A percentile compares a stretch with the other conserved stretches of the same genome.
Conservation (phyloP, 1,140 invertebrate species). For the Drosophila paulistorum region DNA sequence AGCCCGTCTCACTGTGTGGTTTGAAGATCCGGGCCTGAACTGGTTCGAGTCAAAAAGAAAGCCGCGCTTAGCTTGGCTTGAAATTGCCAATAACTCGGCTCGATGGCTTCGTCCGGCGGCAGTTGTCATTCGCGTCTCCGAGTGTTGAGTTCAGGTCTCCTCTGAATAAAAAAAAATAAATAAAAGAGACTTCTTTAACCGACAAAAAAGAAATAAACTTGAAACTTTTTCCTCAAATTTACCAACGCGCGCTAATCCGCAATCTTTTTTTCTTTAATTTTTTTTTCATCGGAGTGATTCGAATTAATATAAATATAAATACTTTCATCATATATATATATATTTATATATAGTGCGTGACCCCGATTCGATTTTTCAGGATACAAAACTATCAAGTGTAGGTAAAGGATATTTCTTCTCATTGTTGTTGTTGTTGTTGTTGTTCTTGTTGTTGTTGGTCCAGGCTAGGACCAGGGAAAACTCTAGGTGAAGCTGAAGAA, state of each 20-base stretch:
- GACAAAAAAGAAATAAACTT: too few relatives aligned
- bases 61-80: slow-evolving; percentile 33
- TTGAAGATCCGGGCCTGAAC: slow-evolving; percentile 25
- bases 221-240: not conserved
- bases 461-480: not conserved
- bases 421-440: not conserved
- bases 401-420: slow-evolving; percentile 22
- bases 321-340: slow-evolving; percentile 17
- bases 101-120: slow-evolving; percentile 54
- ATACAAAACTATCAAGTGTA: slow-evolving; percentile 37
- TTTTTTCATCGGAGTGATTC: slow-evolving; percentile 30
- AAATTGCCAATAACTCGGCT: slow-evolving; percentile 76
- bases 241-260: slow-evolving; percentile 47
- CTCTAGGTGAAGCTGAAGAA: slow-evolving; percentile 4
- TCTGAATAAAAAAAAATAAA: not conserved
- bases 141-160: slow-evolving; percentile 64
- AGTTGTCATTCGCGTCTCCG: slow-evolving; percentile 72
- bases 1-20: not conserved
- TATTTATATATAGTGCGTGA: slow-evolving; percentile 23
- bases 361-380: slow-evolving; percentile 20
- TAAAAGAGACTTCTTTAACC: too few relatives aligned
- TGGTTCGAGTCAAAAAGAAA: slow-evolving; percentile 72
- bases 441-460: not conserved
- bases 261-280: slow-evolving; percentile 8
- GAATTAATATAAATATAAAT: slow-evolving; percentile 13